These are phyloP conservation scores for Dreissena rostriformis DNA, from an alignment of 1,140 invertebrate genomes.

Conservation along the genomic window DNA sequence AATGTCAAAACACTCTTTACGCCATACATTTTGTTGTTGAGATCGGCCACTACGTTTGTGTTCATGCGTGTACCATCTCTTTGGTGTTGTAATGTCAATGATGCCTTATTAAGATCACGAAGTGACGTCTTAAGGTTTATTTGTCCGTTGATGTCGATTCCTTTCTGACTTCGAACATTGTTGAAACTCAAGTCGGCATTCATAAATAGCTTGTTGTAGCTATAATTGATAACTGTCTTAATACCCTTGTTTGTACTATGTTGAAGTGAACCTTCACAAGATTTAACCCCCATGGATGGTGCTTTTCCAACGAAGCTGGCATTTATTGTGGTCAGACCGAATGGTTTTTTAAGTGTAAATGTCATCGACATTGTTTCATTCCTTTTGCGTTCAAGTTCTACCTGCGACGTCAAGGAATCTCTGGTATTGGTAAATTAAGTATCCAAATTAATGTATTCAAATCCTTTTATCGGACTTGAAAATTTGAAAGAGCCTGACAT, in stretches of 20 bases:
- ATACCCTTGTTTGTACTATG: conserved; percentile 34
- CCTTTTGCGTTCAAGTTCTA: conserved; percentile 42
- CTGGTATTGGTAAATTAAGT: conserved; percentile 24
- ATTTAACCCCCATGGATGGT: conserved; percentile 54
- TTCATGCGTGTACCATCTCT: conserved; percentile 46
- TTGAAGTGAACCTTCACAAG: conserved; percentile 22
- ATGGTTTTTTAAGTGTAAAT: conserved; percentile 1
- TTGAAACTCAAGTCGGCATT: conserved; percentile 20
- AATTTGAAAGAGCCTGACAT: conserved; percentile 14
- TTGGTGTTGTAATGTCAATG: conserved; percentile 44
- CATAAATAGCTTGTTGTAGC: conserved; percentile 40
- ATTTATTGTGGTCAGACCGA: conserved; percentile 44
- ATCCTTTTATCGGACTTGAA: background rate
- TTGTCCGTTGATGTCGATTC: conserved; percentile 46
- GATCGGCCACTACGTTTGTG: conserved; percentile 31
- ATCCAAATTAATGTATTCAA: conserved; percentile 3
- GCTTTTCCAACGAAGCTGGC: conserved; percentile 49
- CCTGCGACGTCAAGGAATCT: conserved; percentile 4
- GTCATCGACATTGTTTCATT: conserved; percentile 13
- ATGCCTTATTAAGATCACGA: conserved; percentile 30
- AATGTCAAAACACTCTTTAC: conserved; percentile 58
- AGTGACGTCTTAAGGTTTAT: conserved; percentile 63
- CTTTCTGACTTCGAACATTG: conserved; percentile 18
- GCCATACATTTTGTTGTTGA: conserved; percentile 48
- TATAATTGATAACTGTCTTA: conserved; percentile 30